Conservation (phyloP, 2,797 vertebrate genomes). For the Pangasius sanitwongsei region DNA sequence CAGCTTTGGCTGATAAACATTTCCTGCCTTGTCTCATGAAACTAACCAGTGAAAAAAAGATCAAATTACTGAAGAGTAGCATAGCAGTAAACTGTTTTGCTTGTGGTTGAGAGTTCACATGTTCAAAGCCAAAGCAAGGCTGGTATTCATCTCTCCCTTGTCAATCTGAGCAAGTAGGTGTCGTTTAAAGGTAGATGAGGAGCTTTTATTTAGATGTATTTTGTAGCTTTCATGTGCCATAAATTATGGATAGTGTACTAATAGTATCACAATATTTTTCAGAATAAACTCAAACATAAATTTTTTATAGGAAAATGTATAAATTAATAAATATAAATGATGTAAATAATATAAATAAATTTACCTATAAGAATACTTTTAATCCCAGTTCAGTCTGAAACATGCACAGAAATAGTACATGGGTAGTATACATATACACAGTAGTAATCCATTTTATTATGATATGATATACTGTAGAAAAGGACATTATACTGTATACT, state of each 20-base stretch:
- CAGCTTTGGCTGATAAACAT: not conserved
- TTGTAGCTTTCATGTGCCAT: not conserved
- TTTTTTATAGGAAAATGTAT: too few relatives aligned
- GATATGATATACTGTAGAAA: not conserved
- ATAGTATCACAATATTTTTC: not conserved
- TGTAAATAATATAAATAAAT: not conserved
- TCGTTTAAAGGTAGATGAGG: not conserved
- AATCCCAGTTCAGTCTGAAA: not conserved
- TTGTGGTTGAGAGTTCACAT: conserved; percentile 4
- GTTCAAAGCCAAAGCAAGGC: not conserved
- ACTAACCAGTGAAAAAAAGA: conserved; percentile 2
- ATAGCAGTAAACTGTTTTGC: not conserved
- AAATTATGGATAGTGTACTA: not conserved
- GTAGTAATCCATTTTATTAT: not conserved
- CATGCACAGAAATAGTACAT: not conserved
- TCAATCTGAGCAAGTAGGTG: not conserved
- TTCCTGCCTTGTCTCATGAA: conserved; percentile 12
- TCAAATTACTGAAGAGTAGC: not conserved
- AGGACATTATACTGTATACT: not conserved
- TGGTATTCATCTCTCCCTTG: not conserved
- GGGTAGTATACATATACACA: not conserved
- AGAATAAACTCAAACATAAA: not conserved
- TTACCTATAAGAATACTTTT: not conserved
- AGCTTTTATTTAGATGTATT: not conserved
- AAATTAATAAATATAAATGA: too few relatives aligned